phyloP scores from a whole-genome alignment of 1,140 invertebrate species.

The Dolichoris vasculosae region DNA sequence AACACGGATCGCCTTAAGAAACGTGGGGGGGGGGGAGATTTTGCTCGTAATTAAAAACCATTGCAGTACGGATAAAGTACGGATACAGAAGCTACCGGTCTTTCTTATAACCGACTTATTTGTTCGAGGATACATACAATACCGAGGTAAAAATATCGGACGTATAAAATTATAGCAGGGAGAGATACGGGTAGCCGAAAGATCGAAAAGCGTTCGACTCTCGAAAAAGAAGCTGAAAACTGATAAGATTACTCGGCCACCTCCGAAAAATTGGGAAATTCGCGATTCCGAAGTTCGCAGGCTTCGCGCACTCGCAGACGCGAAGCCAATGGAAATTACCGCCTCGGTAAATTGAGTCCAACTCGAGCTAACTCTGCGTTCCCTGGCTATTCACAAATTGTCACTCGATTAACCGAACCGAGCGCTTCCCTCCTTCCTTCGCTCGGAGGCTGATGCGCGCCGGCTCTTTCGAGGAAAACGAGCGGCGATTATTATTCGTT shows the following conservation, averaged over 20 bases:
- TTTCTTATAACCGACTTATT: neutral
- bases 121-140: neutral
- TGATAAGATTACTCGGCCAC: slow-evolving; percentile 4
- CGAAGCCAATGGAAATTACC: slow-evolving; percentile 51
- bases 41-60: neutral
- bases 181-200: neutral
- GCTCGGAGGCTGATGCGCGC: neutral
- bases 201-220: neutral
- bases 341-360: slow-evolving; percentile 51
- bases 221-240: neutral
- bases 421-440: slow-evolving; percentile 14
- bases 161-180: neutral
- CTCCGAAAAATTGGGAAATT: neutral
- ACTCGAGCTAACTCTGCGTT: slow-evolving; percentile 41
- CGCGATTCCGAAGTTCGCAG: neutral
- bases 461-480: slow-evolving; percentile 42
- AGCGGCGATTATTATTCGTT: neutral
- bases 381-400: slow-evolving; percentile 48
- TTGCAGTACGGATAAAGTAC: no score
- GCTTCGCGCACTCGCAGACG: neutral
- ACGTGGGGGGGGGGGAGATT: neutral
- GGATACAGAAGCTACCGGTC: no score
- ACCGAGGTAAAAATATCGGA: neutral
- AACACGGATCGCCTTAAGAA: no score
- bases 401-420: slow-evolving; percentile 46